Base-by-base conservation (phyloP, 2,888 invertebrate species). In the Volucella inanis region DNA sequence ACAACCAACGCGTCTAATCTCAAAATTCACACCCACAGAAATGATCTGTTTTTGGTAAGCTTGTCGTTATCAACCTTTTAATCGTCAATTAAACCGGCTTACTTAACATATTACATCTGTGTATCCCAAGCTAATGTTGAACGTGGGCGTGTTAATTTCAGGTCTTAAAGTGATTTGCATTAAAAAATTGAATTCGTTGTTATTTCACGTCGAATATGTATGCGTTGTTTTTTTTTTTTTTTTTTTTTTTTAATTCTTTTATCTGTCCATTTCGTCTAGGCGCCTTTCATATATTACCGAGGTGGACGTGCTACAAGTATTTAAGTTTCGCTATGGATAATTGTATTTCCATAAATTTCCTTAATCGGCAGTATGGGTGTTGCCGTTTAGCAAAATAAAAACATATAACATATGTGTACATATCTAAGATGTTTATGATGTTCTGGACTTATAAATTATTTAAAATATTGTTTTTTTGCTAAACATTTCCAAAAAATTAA, bases 41-140 rank as follows among this genome's bases (percentile, higher is more conserved):
- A 31, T 68, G 70, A 61, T 76, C 76, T 75, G 70, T 52, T 77
- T 82, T 82, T 82, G 77, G 76, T 71, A 67, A 72, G 76, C 71
- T 14, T 59, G 45, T 61, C 71, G 61, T 82, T 82, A 77, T 76
- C 61, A 61, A 67, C 39, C 71, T 77, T 71, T 22, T 82, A 77
- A 82, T 82, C 76, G 49, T 71, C 61, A 71, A 49, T 67, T 72
- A 38, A 76, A 82, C 70, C 67, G 71, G 67, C 76, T 77, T 72
- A 82, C 77, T 82, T 31, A 31, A 31, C 31, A 31, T 31, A 31
- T 31, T 31, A 31, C 31, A 31, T 31, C 4, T 71, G 43, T 71
- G 76, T 82, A 82, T 67, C 31, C 41, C 55, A 43, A 65, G 45
- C 49, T 49, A 49, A 39, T 49, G 57, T 65, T 52, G 41, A 59